Percentiles rank a stretch among this genome's conserved stretches.
These are phyloP conservation scores for Pilophorus perplexus DNA, from an alignment of 2,888 invertebrate species.

Conservation along the genomic window DNA sequence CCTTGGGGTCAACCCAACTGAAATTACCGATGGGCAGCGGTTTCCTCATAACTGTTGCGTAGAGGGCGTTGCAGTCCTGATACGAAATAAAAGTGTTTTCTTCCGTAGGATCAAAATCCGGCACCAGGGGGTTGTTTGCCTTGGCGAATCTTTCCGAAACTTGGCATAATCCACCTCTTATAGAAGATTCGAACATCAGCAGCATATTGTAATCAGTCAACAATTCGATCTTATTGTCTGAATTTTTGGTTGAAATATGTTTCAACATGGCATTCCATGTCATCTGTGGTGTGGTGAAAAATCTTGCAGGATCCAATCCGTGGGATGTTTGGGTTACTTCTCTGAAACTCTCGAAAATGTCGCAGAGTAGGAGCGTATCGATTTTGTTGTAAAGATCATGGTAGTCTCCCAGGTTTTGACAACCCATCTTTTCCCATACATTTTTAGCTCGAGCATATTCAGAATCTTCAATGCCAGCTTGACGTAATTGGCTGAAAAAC, in stretches of 20 bases:
- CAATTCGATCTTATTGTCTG: slow-evolving; percentile 47
- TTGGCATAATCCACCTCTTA: slow-evolving; percentile 21
- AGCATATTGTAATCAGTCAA: slow-evolving; percentile 37
- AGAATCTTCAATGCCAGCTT: slow-evolving; percentile 45
- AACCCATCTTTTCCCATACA: slow-evolving; percentile 51
- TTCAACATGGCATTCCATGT: slow-evolving; percentile 50
- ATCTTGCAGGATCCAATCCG: slow-evolving; percentile 50
- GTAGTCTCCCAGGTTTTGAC: slow-evolving; percentile 51
- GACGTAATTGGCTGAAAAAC: slow-evolving; percentile 48
- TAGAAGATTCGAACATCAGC: slow-evolving; percentile 5
- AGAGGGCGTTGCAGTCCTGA: neutral
- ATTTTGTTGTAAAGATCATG: slow-evolving; percentile 51
- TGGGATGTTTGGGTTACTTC: slow-evolving; percentile 42
- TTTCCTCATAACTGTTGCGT: neutral
- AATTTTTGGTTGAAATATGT: no score
- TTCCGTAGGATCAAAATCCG: neutral
- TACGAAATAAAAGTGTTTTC: neutral
- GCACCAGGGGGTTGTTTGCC: slow-evolving; percentile 1
- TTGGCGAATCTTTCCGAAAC: neutral
- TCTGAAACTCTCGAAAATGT: slow-evolving; percentile 52
- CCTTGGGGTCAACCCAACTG: neutral
- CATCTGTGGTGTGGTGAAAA: slow-evolving; percentile 50
- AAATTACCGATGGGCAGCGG: neutral
- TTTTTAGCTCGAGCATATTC: slow-evolving; percentile 51
- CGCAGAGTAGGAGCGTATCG: slow-evolving; percentile 51